Conservation (phyloP, 2,888 invertebrate species). For the Chouioia cunea region DNA sequence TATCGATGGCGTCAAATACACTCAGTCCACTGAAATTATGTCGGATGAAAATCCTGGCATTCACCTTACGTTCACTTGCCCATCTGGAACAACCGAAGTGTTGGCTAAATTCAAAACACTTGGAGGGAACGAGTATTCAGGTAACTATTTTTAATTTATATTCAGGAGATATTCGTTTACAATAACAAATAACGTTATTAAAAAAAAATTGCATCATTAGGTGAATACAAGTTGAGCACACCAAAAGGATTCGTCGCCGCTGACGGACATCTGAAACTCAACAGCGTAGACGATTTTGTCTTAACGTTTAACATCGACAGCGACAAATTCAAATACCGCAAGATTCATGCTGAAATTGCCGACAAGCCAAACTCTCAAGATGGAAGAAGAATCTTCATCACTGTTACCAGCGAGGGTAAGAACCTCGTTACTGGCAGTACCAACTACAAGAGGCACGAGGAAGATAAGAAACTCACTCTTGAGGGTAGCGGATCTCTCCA, state of each 20-base stretch:
- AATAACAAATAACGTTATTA: not conserved
- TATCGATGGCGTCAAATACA: slow-evolving; percentile 74
- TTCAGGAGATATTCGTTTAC: slow-evolving; percentile 8
- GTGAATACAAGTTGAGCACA: slow-evolving; percentile 57
- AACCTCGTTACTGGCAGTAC: slow-evolving; percentile 80
- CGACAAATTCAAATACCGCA: slow-evolving; percentile 75
- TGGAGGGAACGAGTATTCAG: slow-evolving; percentile 73
- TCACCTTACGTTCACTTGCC: slow-evolving; percentile 68
- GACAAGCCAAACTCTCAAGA: slow-evolving; percentile 74
- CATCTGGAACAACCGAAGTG: slow-evolving; percentile 69
- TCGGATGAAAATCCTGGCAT: slow-evolving; percentile 72
- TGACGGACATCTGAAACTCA: slow-evolving; percentile 68
- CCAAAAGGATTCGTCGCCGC: slow-evolving; percentile 71
- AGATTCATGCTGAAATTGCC: slow-evolving; percentile 75
- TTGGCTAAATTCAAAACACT: slow-evolving; percentile 68
- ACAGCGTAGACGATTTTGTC: slow-evolving; percentile 76
- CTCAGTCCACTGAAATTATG: slow-evolving; percentile 71
- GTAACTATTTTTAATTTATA: slow-evolving; percentile 56
- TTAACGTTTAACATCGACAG: slow-evolving; percentile 76
- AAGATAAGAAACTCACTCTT: slow-evolving; percentile 75
- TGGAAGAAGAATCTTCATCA: slow-evolving; percentile 75
- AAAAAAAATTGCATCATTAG: slow-evolving; percentile 47
- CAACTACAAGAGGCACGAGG: slow-evolving; percentile 77
- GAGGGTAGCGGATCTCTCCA: slow-evolving; percentile 83
- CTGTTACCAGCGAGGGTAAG: slow-evolving; percentile 75